These are phyloP conservation scores for Tragulus kanchil DNA, from an alignment of 2,113 vertebrate species.

Conservation along the genomic window DNA sequence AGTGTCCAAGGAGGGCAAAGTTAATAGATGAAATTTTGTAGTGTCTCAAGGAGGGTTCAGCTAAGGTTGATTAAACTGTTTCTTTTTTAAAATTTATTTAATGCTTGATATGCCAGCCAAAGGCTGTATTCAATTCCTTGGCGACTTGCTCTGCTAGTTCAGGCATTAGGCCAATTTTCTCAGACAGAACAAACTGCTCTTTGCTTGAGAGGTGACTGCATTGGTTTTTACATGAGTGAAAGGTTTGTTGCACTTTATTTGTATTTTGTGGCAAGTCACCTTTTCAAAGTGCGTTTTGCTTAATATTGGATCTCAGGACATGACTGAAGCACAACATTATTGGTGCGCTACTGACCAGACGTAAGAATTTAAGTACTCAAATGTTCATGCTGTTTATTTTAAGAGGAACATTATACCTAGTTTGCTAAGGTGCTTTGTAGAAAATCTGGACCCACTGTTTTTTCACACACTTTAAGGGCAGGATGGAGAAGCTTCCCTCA, in stretches of 20 bases:
- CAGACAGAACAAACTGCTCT: neutral
- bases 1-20: neutral
- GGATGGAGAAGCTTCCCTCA: too few species aligned
- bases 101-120: neutral
- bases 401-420: neutral
- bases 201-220: neutral
- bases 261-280: neutral
- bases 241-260: neutral
- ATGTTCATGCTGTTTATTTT: neutral
- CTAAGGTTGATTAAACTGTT: constrained; percentile 45
- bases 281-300: constrained; percentile 44
- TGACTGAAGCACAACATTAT: neutral
- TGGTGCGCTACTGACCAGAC: constrained; percentile 10
- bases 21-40: constrained; percentile 9
- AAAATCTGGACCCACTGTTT: neutral
- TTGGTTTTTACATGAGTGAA: neutral
- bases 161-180: constrained; percentile 17
- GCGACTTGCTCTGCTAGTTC: neutral
- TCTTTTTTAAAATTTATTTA: constrained; percentile 43
- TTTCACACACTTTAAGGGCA: neutral
- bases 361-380: constrained; percentile 45
- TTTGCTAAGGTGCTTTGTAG: neutral
- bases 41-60: neutral
- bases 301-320: constrained; percentile 37
- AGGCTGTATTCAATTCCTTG: neutral